Base-by-base conservation (phyloP, 2,888 invertebrate genomes). In the Diarsia brunnea region DNA sequence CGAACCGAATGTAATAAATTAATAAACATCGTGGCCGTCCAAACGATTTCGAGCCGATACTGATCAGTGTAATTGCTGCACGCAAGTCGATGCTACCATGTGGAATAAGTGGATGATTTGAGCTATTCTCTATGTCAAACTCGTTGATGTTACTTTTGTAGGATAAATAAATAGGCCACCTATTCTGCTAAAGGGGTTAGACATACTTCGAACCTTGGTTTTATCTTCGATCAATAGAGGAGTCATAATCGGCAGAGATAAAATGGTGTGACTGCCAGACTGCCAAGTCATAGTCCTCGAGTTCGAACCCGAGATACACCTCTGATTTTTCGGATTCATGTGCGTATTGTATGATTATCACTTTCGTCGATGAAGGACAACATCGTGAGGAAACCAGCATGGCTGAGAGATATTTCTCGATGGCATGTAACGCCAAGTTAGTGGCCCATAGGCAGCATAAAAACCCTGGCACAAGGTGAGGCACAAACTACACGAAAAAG, bases 1-100 rank as follows among this genome's bases (percentile, higher is more conserved):
- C 89, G 84, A 86, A 69, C 77, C 85, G 76, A 87, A 88, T 85
- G 84, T 86, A 86, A 86, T 88, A 88, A 88, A 89, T 89, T 89
- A 84, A 88, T 85, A 84, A 84, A 83, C 83, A 86, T 88, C 82
- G 80, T 84, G 82, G 76, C 81, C 82, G 76, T 81, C 60, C 68
- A 66, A 79, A 69, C 79, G 75, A 87, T 84, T 82, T 81, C 79
- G 79, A 82, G 71, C 73, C 88, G 86, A 85, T 86, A 73, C 83
- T 84, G 84, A 87, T 88, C 87, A 78, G 73, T 82, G 82, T 87
- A 87, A 88, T 88, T 84, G 88, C 71, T 76, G 66, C 87, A 88
- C 87, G 87, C 88, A 81, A 88, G 71, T 68, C 58, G 70, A 80
- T 69, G 80, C 87, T 87, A 82, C 77, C 82, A 84, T 70, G 73